Evolutionary conservation across 2,113 vertebrate species (phyloP), one percentile per base, ranked within the genome.

Genomic region (Scolopax mira): DNA sequence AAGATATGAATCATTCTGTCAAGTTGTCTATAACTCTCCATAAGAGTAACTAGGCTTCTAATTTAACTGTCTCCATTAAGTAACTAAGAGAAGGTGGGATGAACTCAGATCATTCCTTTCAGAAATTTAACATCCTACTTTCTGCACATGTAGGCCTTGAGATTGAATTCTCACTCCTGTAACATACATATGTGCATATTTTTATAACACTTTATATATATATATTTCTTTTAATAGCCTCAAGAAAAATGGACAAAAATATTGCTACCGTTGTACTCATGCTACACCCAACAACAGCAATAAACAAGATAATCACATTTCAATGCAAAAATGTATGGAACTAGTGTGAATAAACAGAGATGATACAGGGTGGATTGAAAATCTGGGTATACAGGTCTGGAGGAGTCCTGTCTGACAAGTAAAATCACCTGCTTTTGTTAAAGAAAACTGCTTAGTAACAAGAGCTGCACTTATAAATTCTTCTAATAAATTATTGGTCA

Each of bases 1-100:
- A 79, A 79, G 49, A 79, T 31, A 82, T 72, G 12, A 93, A 94
- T 91, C 77, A 91, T 91, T 89, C n/a, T 91, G 51, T 89, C 85
- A 89, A 49, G 57, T 44, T 69, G n/a, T 61, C 74, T 82, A 9
- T 22, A 91, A 60, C 5, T 75, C 31, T 74, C 39, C 52, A 33
- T 8, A 65, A 72, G 35, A 75, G 60, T 41, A 85, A 67, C 44
- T 19, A 79, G 39, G 9, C 14, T 87, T 79, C 70, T 65, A 69
- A 89, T 81, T 81, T 83, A 90, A 49, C 88, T 93, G 39, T 48
- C 48, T 88, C 44, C 0, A 0, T 79, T 87, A 82, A 88, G 18
- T 79, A 77, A 7, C 57, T 52, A 69, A 44, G 25, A 72, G 44
- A 88, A 82, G 18, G 35, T 69, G 35, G 30, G 42, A 89, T 87